phyloP scores from a whole-genome alignment of 2,888 invertebrate genomes.

The Slavum lentiscoides region DNA sequence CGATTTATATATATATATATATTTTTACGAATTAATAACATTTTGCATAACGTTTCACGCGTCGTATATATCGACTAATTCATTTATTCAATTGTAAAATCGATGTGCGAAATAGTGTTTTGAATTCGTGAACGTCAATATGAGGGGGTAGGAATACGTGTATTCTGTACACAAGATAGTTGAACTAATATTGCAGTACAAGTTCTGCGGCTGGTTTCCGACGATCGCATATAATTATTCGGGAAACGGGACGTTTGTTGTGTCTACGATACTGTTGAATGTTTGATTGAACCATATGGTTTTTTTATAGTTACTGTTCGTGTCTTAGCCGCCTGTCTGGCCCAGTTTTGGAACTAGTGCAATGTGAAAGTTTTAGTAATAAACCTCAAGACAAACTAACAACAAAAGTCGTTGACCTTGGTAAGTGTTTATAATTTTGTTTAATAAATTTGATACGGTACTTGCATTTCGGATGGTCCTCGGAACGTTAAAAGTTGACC shows the following conservation, averaged over 20 bases:
- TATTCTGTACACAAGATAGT: no score
- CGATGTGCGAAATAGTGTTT: no score
- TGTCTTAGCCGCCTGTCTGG: constrained; percentile 46
- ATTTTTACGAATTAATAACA: no score
- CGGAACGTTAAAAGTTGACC: constrained; percentile 36
- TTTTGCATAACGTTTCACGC: no score
- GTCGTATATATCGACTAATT: no score
- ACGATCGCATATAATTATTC: not conserved
- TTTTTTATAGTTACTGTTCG: constrained; percentile 40
- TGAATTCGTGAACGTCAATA: no score
- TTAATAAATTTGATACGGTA: constrained; percentile 45
- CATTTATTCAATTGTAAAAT: no score
- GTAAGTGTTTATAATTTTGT: constrained; percentile 53
- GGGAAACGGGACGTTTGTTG: constrained; percentile 19
- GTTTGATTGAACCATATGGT: constrained; percentile 48
- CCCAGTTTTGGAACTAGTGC: constrained; percentile 53
- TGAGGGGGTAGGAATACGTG: no score
- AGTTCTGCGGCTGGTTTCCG: no score
- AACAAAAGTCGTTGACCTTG: constrained; percentile 53
- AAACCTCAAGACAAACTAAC: constrained; percentile 53
- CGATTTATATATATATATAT: no score
- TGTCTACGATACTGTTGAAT: constrained; percentile 44
- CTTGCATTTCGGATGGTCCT: constrained; percentile 39
- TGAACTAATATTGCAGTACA: no score
- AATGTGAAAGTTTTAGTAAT: constrained; percentile 53